phyloP scores from a whole-genome alignment of 2,888 invertebrate genomes.

The Euplexia lucipara region DNA sequence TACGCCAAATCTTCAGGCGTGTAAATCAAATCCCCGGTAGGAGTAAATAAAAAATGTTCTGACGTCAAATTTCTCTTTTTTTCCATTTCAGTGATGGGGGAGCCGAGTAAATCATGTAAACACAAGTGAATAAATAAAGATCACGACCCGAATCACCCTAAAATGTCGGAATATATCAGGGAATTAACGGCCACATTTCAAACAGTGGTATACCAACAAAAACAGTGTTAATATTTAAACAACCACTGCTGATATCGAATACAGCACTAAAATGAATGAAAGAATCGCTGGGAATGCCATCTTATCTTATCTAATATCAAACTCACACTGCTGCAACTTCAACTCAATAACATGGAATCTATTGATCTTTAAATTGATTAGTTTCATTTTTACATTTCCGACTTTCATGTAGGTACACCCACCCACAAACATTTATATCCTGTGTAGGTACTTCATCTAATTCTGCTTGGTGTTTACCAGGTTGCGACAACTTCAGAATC shows the following conservation, averaged over 20 bases:
- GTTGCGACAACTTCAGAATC: conserved; percentile 8
- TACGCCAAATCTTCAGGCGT: conserved; percentile 19
- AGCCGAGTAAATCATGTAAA: conserved; percentile 60
- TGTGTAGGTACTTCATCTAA: conserved; percentile 1
- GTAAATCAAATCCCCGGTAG: conserved; percentile 22
- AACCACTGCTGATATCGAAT: conserved; percentile 5
- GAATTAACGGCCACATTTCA: conserved; percentile 48
- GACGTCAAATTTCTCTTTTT: conserved; percentile 41
- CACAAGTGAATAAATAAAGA: conserved; percentile 66
- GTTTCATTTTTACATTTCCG: conserved; percentile 35
- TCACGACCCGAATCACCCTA: conserved; percentile 53
- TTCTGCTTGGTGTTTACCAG: conserved; percentile 17
- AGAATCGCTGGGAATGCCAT: background rate
- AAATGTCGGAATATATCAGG: conserved; percentile 57
- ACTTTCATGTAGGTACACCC: conserved; percentile 25
- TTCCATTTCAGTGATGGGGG: conserved; percentile 48
- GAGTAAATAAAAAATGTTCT: conserved; percentile 36
- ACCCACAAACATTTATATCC: background rate
- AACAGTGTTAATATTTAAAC: conserved; percentile 32
- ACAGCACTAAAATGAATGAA: conserved; percentile 20
- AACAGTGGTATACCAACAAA: conserved; percentile 32
- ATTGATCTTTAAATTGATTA: conserved; percentile 35
- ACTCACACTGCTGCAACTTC: conserved; percentile 26
- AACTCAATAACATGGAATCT: conserved; percentile 17
- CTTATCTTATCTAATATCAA: conserved; percentile 26